Evolutionary conservation across 37 sponge, comb jelly and placozoan species (phyloP).

Genomic region (Oopsacas minuta): DNA sequence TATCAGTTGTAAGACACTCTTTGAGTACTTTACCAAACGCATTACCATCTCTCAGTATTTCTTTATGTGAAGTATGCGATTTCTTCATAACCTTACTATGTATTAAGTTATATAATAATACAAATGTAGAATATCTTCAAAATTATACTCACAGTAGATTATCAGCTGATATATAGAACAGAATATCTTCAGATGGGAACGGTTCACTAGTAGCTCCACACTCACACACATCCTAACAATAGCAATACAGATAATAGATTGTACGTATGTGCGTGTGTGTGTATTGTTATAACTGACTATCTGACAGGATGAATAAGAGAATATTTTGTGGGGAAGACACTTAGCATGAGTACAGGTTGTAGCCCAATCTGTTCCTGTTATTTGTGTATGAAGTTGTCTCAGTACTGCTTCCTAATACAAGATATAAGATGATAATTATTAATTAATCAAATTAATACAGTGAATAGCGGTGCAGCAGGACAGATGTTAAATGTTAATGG

Average conservation of each 20-base stretch:
- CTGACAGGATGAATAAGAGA: slow-evolving; percentile 3
- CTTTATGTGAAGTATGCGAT: neutral
- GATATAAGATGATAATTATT: too few relatives aligned
- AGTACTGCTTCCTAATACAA: neutral
- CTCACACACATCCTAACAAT: neutral
- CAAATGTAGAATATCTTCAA: neutral
- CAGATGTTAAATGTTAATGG: too few relatives aligned
- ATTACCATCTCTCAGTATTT: neutral
- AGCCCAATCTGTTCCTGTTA: slow-evolving; percentile 4
- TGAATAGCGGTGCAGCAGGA: too few relatives aligned
- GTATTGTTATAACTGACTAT: neutral
- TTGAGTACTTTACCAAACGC: neutral
- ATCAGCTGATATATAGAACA: slow-evolving; percentile 13
- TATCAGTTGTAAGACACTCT: neutral
- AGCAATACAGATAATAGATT: neutral
- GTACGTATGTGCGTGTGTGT: neutral
- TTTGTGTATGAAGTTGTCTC: neutral
- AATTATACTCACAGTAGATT: slow-evolving; percentile 3
- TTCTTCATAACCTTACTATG: neutral
- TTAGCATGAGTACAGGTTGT: neutral
- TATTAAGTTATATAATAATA: neutral
- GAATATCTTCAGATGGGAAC: neutral
- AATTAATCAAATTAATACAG: too few relatives aligned
- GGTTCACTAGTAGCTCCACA: slow-evolving; percentile 10
- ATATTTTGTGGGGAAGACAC: slow-evolving; percentile 14